Evolutionary conservation across 2,888 invertebrate genomes (phyloP).

Genomic region (Chloroclystis v-ata): DNA sequence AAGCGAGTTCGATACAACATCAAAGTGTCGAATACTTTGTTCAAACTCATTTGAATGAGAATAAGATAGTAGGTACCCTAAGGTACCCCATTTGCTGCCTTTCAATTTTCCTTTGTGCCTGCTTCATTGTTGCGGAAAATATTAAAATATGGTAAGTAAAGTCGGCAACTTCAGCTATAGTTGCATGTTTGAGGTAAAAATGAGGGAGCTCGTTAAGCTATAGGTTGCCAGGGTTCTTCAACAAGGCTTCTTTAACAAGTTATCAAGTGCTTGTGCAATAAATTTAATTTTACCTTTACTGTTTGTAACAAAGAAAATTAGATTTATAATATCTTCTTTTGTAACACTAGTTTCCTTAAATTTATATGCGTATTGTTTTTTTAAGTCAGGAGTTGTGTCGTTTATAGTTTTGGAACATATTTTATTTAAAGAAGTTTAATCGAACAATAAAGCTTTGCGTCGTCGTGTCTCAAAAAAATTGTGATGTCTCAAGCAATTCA

Average conservation of each 20-base stretch:
- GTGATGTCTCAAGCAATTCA: neutral
- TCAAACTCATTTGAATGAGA: constrained; percentile 69
- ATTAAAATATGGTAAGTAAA: constrained; percentile 68
- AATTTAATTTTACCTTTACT: too few relatives aligned
- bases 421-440: too few relatives aligned
- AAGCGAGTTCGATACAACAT: constrained; percentile 46
- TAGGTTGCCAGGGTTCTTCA: constrained; percentile 14
- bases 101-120: constrained; percentile 63
- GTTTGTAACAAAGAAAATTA: too few relatives aligned
- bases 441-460: too few relatives aligned
- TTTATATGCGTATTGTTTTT: too few relatives aligned
- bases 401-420: too few relatives aligned
- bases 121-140: constrained; percentile 53
- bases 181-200: constrained; percentile 34
- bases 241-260: too few relatives aligned
- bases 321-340: too few relatives aligned
- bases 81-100: constrained; percentile 59
- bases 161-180: constrained; percentile 50
- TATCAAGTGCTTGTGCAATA: too few relatives aligned
- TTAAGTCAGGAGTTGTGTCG: too few relatives aligned
- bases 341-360: too few relatives aligned
- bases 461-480: neutral
- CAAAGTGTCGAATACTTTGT: constrained; percentile 64
- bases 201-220: constrained; percentile 29
- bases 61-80: constrained; percentile 44